Evolutionary conservation across 2,113 vertebrate genomes (phyloP), one percentile per base, ranked within the genome.

Genomic region (Mesoclemmys tuberculata): DNA sequence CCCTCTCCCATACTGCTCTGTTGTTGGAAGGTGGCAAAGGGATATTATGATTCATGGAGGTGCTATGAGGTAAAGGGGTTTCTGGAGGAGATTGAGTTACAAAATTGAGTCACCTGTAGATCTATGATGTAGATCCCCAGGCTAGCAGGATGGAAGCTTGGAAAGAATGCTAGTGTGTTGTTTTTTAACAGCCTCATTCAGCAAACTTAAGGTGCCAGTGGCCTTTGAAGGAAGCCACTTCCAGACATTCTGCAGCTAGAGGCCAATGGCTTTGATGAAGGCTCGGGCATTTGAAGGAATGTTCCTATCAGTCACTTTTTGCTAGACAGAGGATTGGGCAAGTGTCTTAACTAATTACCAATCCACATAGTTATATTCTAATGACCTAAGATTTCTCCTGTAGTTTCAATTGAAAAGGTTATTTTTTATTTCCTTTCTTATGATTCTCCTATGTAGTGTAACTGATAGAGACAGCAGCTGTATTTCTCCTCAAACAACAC

Each of bases 111-210:
- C 51, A 55, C 44, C 12, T 77, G 74, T 29, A 80, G 90, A 87
- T n/a, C 44, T 55, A 90, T 68, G n/a, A 38, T 9, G 35, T 35
- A 71, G 64, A 71, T 22, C 9, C n/a, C 26, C 74, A 49, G 51
- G 48, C 49, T 0, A 2, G 41, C 68, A 79, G 22, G 54, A 4
- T 46, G 85, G 85, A 77, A 92, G 88, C 14, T 49, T 41, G 22
- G 38, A 71, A 71, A n/a, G n/a, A 8, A 46, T 29, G 29, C 0
- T 4, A 90, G 24, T 11, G 12, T 51, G 44, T 44, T 93, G 56
- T 55, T 80, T 61, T 90, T 80, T 61, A 49, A 75, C 84, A 77
- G n/a, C 90, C 93, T 93, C 86, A 54, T 87, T 85, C 88, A 84
- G 89, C 54, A 18, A 71, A 55, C 83, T 89, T 79, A 81, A n/a